Evolutionary conservation across 2,888 invertebrate species (phyloP).

Genomic region (Cheilosia urbana): DNA sequence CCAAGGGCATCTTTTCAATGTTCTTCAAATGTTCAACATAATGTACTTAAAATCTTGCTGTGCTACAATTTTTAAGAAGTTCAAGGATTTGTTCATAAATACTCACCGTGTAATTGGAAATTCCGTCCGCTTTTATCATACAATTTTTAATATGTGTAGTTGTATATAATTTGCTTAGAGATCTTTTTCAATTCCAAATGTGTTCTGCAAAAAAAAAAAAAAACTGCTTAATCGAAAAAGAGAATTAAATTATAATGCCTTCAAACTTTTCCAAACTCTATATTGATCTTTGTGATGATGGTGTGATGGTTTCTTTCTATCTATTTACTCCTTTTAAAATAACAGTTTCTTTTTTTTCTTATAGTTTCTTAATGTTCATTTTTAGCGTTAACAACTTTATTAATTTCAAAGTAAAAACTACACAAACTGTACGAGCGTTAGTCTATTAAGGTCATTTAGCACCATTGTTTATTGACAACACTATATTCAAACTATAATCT

Average conservation of each 20-base stretch:
- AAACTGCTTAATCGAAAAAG: conserved; percentile 11
- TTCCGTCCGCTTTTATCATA: conserved; percentile 69
- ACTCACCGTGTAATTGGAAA: conserved; percentile 68
- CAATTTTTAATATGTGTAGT: conserved; percentile 32
- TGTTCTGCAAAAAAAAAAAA: conserved; percentile 38
- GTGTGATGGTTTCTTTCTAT: conserved; percentile 9
- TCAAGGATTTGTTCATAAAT: conserved; percentile 55
- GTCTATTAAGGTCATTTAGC: conserved; percentile 32
- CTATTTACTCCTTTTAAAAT: not conserved
- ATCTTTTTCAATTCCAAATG: conserved; percentile 46
- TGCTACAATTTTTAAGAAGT: conserved; percentile 31
- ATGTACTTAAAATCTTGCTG: conserved; percentile 13
- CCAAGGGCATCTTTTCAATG: no score
- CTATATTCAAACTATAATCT: conserved; percentile 59
- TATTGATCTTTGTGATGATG: not conserved
- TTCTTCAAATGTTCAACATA: no score
- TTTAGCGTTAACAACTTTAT: conserved; percentile 10
- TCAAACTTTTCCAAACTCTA: conserved; percentile 12
- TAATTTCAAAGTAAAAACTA: conserved; percentile 7
- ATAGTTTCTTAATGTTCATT: not conserved
- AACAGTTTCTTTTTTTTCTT: not conserved
- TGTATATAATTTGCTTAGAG: conserved; percentile 48
- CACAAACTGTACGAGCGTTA: conserved; percentile 16
- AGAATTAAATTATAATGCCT: conserved; percentile 6
- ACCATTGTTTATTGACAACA: conserved; percentile 45